Evolutionary conservation across 2,113 vertebrate species (phyloP), one percentile per base, ranked within the genome.

Genomic region (Platanista minor): DNA sequence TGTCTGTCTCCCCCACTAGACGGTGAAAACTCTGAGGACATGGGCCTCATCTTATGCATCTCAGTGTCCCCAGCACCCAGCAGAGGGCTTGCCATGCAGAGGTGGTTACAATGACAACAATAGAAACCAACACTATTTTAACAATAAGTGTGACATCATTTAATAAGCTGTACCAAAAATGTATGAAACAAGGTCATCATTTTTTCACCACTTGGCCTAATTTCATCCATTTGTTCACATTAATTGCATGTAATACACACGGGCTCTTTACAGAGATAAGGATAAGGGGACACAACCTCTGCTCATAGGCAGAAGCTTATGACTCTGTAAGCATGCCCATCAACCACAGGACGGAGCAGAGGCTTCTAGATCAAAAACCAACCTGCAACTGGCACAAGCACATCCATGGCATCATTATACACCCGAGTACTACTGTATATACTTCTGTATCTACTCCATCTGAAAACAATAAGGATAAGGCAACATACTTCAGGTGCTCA

Each of bases 11-110:
- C 33, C 23, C 27, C 0, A 1, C 14, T 9, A 12, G 21, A 69
- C 0, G 0, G 39, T 2, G 46, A 39, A 20, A 17, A 11, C 39
- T 52, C 9, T 10, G 27, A 62, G 80, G 74, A 54, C 49, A 14
- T 0, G 1, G n/a, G 8, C 52, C 66, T 29, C 6, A 0, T n/a
- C 77, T 57, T 31, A 31, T 0, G 25, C 31, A 10, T 41, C 61
- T 20, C 11, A 15, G 36, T 57, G 6, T 46, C 10, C 6, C 66
- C n/a, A 4, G 33, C 25, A 36, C n/a, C 82, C 80, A 81, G 59
- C 18, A 85, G 49, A 39, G n/a, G 27, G 25, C 43, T 46, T 71
- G 31, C 25, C 69, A 2, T 12, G 43, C 5, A 62, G 33, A 25
- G 3, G 23, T 2, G 36, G 15, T 27, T 29, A 2, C 6, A 57